These are phyloP conservation scores for Salvelinus namaycush DNA, from an alignment of 2,113 vertebrate genomes.

Conservation along the genomic window DNA sequence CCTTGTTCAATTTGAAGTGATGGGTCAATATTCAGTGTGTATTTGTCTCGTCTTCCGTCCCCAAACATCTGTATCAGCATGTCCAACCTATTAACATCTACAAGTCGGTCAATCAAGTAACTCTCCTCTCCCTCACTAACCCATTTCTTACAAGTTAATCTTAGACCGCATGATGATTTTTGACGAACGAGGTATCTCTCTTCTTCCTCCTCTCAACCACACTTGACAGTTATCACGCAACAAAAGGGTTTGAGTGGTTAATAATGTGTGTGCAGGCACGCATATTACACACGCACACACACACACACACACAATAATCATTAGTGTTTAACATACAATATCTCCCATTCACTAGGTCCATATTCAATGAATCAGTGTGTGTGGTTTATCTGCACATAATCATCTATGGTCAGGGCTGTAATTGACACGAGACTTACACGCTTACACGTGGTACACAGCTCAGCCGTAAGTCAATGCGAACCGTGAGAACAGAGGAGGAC, in stretches of 20 bases:
- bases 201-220: background rate
- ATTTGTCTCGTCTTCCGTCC: no score
- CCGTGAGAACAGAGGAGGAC: background rate
- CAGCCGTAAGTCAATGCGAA: slow-evolving; percentile 5
- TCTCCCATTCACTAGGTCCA: background rate
- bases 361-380: background rate
- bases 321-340: background rate
- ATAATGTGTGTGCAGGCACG: background rate
- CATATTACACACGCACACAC: no score
- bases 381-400: background rate
- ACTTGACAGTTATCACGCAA: background rate
- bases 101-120: background rate
- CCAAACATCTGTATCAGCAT: background rate
- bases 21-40: no score
- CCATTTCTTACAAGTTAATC: background rate
- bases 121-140: background rate
- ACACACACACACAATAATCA: background rate
- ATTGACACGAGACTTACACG: background rate
- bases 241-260: background rate
- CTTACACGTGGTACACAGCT: background rate
- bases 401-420: background rate
- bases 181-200: background rate
- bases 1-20: no score
- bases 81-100: background rate
- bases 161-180: background rate